Percentiles rank a stretch among this genome's conserved stretches.
Conservation (phyloP, 2,797 vertebrate species). For the Champsocephalus gunnari region DNA sequence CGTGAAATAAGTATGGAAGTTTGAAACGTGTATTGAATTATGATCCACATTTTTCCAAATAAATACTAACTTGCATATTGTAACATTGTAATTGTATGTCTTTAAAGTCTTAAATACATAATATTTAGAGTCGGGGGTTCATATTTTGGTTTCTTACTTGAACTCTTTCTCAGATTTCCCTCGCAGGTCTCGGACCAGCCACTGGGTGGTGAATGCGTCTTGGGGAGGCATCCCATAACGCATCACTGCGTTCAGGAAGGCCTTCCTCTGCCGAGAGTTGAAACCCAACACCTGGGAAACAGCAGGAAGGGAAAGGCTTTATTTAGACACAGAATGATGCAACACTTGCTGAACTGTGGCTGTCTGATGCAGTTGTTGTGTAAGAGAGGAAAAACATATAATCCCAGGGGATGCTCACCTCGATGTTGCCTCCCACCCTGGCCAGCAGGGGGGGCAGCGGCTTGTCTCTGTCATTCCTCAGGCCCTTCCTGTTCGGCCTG, state of each 20-base stretch:
- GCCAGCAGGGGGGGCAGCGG: slow-evolving; percentile 98
- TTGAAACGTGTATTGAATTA: neutral
- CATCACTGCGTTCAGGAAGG: slow-evolving; percentile 99
- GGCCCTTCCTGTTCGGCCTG: slow-evolving; percentile 95
- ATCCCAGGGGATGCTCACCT: slow-evolving; percentile 78
- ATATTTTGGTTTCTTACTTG: slow-evolving; percentile 84
- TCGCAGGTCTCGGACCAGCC: slow-evolving; percentile 96
- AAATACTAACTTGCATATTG: neutral
- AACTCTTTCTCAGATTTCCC: slow-evolving; percentile 99
- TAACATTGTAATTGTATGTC: too few relatives aligned
- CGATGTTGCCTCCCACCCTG: slow-evolving; percentile 98
- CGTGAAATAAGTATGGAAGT: too few relatives aligned
- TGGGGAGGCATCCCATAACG: slow-evolving; percentile 99
- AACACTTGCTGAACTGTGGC: neutral
- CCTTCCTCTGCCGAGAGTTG: slow-evolving; percentile 98
- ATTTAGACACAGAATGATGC: fast-evolving
- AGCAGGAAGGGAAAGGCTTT: neutral
- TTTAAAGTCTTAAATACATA: neutral
- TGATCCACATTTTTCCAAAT: neutral
- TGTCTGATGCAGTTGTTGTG: too few relatives aligned
- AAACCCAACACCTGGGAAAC: slow-evolving; percentile 92
- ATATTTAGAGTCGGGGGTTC: neutral
- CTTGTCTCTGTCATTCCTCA: slow-evolving; percentile 98
- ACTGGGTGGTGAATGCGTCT: slow-evolving; percentile 98
- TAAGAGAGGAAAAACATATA: neutral